These are phyloP conservation scores for Nyctibius bracteatus DNA, from an alignment of 2,113 vertebrate species.

Conservation along the genomic window DNA sequence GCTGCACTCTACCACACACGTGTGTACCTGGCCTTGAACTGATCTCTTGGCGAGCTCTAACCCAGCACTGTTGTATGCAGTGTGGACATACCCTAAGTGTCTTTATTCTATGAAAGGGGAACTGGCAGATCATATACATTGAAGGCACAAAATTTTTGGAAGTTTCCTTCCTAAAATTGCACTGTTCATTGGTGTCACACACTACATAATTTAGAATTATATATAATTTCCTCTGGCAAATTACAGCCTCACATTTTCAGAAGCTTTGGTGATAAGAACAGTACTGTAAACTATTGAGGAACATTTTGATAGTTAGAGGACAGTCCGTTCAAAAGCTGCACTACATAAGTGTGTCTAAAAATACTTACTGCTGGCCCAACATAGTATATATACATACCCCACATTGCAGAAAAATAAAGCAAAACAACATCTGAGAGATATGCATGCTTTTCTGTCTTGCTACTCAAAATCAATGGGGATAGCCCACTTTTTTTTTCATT, in stretches of 20 bases:
- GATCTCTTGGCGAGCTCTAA: not conserved
- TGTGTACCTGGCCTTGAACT: no score
- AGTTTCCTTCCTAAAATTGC: not conserved
- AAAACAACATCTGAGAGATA: not conserved
- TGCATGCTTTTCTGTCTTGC: not conserved
- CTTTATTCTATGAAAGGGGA: not conserved
- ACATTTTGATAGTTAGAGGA: not conserved
- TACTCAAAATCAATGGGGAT: not conserved
- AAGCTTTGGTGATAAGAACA: not conserved
- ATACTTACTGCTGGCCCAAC: not conserved
- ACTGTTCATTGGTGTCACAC: not conserved
- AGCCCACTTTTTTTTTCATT: not conserved
- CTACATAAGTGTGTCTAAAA: not conserved
- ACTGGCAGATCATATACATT: not conserved
- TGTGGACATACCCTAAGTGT: not conserved
- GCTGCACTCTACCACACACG: rapidly evolving
- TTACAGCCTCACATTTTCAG: not conserved
- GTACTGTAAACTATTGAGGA: not conserved
- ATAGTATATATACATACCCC: not conserved
- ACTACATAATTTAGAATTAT: not conserved
- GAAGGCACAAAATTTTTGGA: not conserved
- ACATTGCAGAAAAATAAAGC: not conserved
- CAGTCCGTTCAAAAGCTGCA: not conserved
- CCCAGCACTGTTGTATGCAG: no score
- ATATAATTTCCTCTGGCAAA: not conserved